Evolutionary conservation across 2,113 vertebrate genomes (phyloP), one percentile per base, ranked within the genome.

Genomic region (Oriolus oriolus): DNA sequence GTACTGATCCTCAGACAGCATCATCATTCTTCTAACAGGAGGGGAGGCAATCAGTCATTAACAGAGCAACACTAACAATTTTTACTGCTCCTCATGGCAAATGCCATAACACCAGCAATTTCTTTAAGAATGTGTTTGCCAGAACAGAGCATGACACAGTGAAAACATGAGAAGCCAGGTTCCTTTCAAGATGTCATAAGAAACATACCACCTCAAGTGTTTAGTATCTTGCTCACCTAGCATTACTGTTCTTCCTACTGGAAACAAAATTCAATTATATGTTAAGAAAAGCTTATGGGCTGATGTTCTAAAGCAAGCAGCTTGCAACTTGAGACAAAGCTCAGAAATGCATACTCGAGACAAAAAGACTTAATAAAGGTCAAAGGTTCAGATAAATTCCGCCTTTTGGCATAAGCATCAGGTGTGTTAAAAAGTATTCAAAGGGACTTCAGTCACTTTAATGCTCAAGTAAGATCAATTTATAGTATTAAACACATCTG

Each of bases 401-500:
- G 50, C 28, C 30, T 83, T 94, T 87, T 87, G 63, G 69, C 80
- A 69, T 37, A 64, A 69, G 45, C 15, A 47, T 63, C 87, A 79
- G 44, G 22, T 61, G 1, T 37, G 50, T 71, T 42, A 63, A 63
- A 84, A 90, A 76, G 70, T 66, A 93, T 77, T 81, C 44, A 76
- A 92, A 95, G 24, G 31, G 14, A 59, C 37, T 75, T 74, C 20
- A 50, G 64, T 78, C 16, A 54, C 75, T 85, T 84, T 82, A 56
- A 59, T 61, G 60, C 64, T 86, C 77, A 81, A 79, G 82, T 12
- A 30, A 95, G n/a, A 63, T 50, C 47, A 89, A 84, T 94, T 93
- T 76, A 65, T 83, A 87, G 68, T 75, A 96, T 90, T 87, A 96
- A 97, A 93, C 61, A 93, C 74, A 89, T 91, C 78, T 78, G 73